Evolutionary conservation across 64 coral and sea anemone species (phyloP).

Genomic region (Trachythela sp.): DNA sequence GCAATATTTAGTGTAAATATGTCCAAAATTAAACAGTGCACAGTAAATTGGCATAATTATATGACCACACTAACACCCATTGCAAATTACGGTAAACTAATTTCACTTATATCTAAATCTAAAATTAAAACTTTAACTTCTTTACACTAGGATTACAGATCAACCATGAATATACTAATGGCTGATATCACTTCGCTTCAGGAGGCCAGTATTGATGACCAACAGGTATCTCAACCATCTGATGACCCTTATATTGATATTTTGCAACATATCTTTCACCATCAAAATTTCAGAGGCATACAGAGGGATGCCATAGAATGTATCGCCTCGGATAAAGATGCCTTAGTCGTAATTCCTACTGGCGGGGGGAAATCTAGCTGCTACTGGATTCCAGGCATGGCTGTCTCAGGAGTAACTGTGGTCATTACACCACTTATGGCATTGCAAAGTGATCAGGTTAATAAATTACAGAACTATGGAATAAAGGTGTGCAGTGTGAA

Average conservation of each 20-base stretch:
- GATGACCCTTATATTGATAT: background rate
- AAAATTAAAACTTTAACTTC: background rate
- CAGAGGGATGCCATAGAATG: background rate
- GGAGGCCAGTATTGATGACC: background rate
- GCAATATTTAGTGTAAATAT: too few species aligned
- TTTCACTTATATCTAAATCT: background rate
- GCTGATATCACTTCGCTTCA: background rate
- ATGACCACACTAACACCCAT: background rate
- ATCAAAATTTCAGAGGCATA: background rate
- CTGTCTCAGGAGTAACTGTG: background rate
- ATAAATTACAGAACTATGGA: background rate
- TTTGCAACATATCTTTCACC: constrained; percentile 1
- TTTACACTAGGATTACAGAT: background rate
- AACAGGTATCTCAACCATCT: background rate
- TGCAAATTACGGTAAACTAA: background rate
- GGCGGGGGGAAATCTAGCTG: constrained; percentile 5
- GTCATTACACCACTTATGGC: constrained; percentile 17
- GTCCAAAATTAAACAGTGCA: too few species aligned
- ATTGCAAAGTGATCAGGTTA: background rate
- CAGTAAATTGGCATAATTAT: background rate
- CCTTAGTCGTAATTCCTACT: constrained; percentile 25
- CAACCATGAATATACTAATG: background rate
- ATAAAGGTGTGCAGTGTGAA: constrained; percentile 12
- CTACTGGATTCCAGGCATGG: background rate
- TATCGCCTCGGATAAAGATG: background rate